Percentiles rank a stretch among this genome's conserved stretches.
phyloP scores from a whole-genome alignment of 2,113 vertebrate species.

The Xenopus tropicalis region UCB_Xtro_10.0 CM004447.2:80943501-80944000 shows the following conservation, averaged over 20 bases:
- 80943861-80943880: slow-evolving; percentile 49
- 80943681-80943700: not conserved
- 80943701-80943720: not conserved
- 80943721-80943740: not conserved
- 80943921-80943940: slow-evolving; percentile 55
- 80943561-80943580: too few species aligned
- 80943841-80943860: slow-evolving; percentile 42
- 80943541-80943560: too few species aligned
- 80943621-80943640: too few species aligned
- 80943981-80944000: slow-evolving; percentile 60
- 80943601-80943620: too few species aligned
- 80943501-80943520: too few species aligned
- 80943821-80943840: slow-evolving; percentile 47
- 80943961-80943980: slow-evolving; percentile 51
- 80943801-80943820: slow-evolving; percentile 30
- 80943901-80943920: slow-evolving; percentile 54
- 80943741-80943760: not conserved
- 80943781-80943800: not conserved
- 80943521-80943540: too few species aligned
- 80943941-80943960: slow-evolving; percentile 66
- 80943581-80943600: too few species aligned
- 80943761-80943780: not conserved
- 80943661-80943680: too few species aligned
- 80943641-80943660: too few species aligned
- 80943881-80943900: slow-evolving; percentile 49